Evolutionary conservation across 2,888 invertebrate genomes (phyloP), one percentile per base, ranked within the genome.

Genomic region (Tipula unca): DNA sequence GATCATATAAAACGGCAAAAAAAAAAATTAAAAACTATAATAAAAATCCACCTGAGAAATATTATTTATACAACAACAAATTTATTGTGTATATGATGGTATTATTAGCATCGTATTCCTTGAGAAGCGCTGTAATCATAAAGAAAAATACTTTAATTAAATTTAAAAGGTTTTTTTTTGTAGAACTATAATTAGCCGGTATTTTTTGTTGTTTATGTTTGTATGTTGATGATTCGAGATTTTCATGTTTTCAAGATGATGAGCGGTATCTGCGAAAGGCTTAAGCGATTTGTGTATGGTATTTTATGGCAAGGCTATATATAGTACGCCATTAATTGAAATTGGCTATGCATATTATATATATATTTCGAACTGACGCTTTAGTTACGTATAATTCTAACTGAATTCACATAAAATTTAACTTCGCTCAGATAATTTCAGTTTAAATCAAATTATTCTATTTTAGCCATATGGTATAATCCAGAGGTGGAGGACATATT

Each of bases 41-140:
- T 69, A 69, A 69, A 69, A 25, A 69, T 69, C 69, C 69, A 69
- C 69, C 69, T 69, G 69, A 69, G 69, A 69, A 69, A 69, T 25
- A 69, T 69, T 69, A 25, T 25, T 69, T 69, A 69, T 69, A 69
- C 69, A 69, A 69, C 69, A 69, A 69, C 69, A 69, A 69, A 69
- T 69, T 14, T 6, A 10, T 13, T 25, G 6, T 25, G 8, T 25
- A 69, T 69, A 69, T 25, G 69, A 69, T 25, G 69, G 69, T 69
- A 69, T 69, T 69, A 69, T 69, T 69, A 69, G 69, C 69, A 69
- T 69, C 69, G 69, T 69, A 25, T 69, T 69, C 69, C 69, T 69
- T 69, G 69, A 69, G 69, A 69, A 69, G 25, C 69, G 69, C 69
- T 69, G 69, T 69, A 69, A 69, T 69, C 69, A 69, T 69, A 69